These are phyloP conservation scores for Macrophya annulata DNA, from an alignment of 2,888 invertebrate species.

Conservation along the genomic window DNA sequence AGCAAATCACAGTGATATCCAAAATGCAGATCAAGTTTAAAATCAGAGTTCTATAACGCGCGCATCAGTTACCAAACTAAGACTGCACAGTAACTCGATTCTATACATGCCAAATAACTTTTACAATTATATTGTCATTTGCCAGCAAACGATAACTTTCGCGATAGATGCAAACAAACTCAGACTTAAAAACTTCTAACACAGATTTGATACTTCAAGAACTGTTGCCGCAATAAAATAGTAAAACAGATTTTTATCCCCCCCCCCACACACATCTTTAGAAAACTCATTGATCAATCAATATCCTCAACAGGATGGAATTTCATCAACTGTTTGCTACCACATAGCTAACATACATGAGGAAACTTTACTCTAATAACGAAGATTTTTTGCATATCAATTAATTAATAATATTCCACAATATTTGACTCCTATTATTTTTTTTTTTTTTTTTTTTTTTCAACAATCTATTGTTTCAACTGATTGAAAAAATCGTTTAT, in stretches of 20 bases:
- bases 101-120: conserved; percentile 10
- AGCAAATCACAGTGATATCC: conserved; percentile 73
- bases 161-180: conserved; percentile 7
- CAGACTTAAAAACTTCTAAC: background rate
- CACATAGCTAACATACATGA: background rate
- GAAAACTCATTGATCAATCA: background rate
- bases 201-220: background rate
- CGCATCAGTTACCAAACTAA: background rate
- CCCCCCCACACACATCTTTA: background rate
- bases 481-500: background rate
- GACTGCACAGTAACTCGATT: conserved; percentile 5
- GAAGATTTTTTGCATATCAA: background rate
- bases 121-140: conserved; percentile 4
- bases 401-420: conserved; percentile 13
- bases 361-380: background rate
- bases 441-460: background rate
- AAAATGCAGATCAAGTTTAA: conserved; percentile 70
- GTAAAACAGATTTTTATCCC: background rate
- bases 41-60: conserved; percentile 28
- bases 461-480: background rate
- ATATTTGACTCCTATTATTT: background rate
- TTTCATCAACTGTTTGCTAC: background rate
- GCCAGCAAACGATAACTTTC: conserved; percentile 14
- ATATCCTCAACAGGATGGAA: background rate
- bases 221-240: background rate